A percentile compares a stretch with the other conserved stretches of the same genome.
phyloP scores from a whole-genome alignment of 2,113 vertebrate species.

The Micronycteris hirsuta region DNA sequence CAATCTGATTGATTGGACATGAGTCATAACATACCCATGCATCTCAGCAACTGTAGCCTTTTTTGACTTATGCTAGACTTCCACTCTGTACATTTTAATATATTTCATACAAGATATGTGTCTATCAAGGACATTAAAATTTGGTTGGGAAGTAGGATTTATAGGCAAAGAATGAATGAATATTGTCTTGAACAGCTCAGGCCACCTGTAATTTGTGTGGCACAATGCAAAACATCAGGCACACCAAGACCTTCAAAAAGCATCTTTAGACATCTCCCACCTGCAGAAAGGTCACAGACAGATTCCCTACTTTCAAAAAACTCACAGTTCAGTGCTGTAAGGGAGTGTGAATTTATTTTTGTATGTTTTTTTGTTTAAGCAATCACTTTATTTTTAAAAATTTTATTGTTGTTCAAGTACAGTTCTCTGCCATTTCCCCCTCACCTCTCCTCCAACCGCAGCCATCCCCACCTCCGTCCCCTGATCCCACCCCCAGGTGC shows the following conservation, averaged over 20 bases:
- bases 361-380: background rate
- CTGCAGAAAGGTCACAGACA: background rate
- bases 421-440: too few species aligned
- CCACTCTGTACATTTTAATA: background rate
- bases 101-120: background rate
- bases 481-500: too few species aligned
- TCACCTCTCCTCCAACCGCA: too few species aligned
- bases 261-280: background rate
- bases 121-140: background rate
- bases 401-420: too few species aligned
- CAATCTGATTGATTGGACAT: background rate
- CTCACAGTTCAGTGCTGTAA: background rate
- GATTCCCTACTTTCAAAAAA: slow-evolving; percentile 24
- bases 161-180: background rate
- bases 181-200: background rate
- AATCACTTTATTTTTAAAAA: background rate
- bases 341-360: background rate
- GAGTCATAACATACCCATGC: background rate
- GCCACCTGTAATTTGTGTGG: background rate
- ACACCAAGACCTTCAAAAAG: background rate
- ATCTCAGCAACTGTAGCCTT: background rate
- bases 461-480: too few species aligned
- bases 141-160: background rate
- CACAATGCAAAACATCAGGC: background rate
- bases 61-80: background rate